Evolutionary conservation across 2,113 vertebrate genomes (phyloP).

Genomic region (Chelonoidis abingdonii): DNA sequence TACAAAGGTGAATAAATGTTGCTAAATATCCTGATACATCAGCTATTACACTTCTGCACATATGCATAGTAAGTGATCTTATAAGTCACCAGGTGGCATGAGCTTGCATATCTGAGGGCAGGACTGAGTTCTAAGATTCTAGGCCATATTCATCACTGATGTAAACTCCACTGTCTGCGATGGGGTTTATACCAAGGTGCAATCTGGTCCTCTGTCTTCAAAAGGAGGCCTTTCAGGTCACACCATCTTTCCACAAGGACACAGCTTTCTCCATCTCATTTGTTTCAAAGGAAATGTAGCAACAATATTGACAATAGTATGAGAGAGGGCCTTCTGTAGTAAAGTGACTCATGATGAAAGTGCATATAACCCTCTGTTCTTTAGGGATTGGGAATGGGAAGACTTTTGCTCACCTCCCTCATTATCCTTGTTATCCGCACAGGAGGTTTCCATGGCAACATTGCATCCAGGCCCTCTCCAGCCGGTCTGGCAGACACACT

Average conservation of each 20-base stretch:
- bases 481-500: constrained; percentile 98
- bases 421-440: constrained; percentile 98
- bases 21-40: neutral
- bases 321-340: constrained; percentile 27
- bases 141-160: neutral
- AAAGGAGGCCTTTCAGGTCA: neutral
- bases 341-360: constrained; percentile 22
- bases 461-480: constrained; percentile 98
- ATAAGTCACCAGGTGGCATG: accelerated
- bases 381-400: constrained; percentile 58
- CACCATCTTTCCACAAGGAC: neutral
- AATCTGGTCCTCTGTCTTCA: neutral
- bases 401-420: constrained; percentile 94
- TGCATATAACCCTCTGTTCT: constrained; percentile 9
- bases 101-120: neutral
- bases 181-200: accelerated
- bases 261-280: neutral
- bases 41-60: neutral
- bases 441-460: constrained; percentile 99
- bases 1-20: neutral
- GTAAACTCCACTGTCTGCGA: neutral
- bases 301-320: neutral
- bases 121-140: neutral
- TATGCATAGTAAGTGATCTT: neutral
- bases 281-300: neutral